Percentiles rank a stretch among this genome's conserved stretches.
Evolutionary conservation across 2,113 vertebrate species (phyloP).

Genomic region (Lamprotornis superbus): DNA sequence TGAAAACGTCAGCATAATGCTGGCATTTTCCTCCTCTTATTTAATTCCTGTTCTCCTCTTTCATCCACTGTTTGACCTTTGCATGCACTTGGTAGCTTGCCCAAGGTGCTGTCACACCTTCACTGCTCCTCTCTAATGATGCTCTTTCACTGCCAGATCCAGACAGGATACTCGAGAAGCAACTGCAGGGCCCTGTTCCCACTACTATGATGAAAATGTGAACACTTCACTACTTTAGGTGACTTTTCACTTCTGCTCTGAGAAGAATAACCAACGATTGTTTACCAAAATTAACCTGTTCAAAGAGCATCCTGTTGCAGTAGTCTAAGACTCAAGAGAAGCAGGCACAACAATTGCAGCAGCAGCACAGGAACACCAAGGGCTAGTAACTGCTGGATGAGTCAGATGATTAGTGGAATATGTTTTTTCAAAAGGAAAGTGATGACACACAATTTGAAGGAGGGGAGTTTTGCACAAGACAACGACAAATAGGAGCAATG

Average conservation of each 20-base stretch:
- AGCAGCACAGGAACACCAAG: neutral
- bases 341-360: neutral
- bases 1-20: conserved; percentile 56
- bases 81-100: conserved; percentile 37
- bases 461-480: neutral
- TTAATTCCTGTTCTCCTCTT: conserved; percentile 29
- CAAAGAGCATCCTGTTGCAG: neutral
- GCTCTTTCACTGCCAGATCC: conserved; percentile 1
- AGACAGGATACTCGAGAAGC: neutral
- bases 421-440: neutral
- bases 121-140: conserved; percentile 30
- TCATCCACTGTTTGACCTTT: conserved; percentile 46
- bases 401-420: neutral
- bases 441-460: neutral
- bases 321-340: neutral
- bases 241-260: neutral
- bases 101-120: conserved; percentile 52
- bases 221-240: neutral
- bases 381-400: neutral
- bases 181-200: neutral
- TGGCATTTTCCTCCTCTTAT: conserved; percentile 54
- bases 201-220: neutral
- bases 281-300: neutral
- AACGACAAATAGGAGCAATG: neutral
- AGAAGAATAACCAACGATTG: neutral